Conservation (phyloP, 1,140 invertebrate species). For the Lamellibrachia luymesi region DNA sequence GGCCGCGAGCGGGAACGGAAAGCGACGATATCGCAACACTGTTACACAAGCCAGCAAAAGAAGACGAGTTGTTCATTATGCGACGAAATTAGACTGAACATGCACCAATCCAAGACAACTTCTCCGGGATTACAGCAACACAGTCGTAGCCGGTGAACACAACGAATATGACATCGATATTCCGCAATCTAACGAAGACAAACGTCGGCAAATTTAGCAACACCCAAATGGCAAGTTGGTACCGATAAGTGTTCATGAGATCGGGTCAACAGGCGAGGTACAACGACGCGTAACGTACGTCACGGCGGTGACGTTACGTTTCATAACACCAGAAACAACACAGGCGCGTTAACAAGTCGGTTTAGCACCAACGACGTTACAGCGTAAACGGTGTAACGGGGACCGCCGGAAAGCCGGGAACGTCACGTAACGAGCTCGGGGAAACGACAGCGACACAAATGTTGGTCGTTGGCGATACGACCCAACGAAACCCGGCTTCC, state of each 20-base stretch:
- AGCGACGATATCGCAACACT: neutral
- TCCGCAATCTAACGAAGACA: neutral
- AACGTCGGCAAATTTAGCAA: neutral
- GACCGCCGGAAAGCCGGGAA: neutral
- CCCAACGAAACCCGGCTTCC: neutral
- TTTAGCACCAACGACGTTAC: neutral
- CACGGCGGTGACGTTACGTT: neutral
- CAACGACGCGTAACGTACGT: neutral
- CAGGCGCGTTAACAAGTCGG: neutral
- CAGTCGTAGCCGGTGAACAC: neutral
- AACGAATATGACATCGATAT: neutral
- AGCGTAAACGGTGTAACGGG: too few relatives aligned
- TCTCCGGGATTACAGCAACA: neutral
- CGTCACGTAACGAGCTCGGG: neutral
- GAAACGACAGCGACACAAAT: neutral
- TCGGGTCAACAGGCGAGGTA: neutral
- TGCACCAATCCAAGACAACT: neutral
- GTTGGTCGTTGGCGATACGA: neutral
- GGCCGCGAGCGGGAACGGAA: neutral
- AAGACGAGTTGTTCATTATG: neutral
- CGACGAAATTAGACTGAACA: too few relatives aligned
- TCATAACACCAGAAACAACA: neutral
- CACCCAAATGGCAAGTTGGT: neutral
- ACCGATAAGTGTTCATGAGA: neutral
- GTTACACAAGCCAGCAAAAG: neutral